Evolutionary conservation across 2,113 vertebrate species (phyloP).

Genomic region (Choloepus hoffmanni): DNA sequence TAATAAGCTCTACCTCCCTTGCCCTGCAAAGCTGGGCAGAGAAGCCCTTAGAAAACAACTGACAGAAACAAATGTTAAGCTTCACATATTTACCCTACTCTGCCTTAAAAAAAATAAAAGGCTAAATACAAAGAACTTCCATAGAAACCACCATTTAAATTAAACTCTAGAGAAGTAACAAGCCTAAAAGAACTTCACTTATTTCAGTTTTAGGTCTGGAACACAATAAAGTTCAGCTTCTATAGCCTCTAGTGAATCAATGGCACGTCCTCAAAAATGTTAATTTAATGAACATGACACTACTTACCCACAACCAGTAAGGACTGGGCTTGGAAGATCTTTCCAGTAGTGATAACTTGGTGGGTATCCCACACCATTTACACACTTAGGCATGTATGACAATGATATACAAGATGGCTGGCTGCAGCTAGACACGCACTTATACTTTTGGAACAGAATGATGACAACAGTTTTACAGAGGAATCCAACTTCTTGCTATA

Average conservation of each 20-base stretch:
- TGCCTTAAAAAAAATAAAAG: constrained; percentile 47
- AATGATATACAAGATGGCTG: neutral
- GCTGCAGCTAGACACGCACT: neutral
- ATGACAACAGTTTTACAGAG: neutral
- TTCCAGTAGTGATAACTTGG: neutral
- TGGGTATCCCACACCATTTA: neutral
- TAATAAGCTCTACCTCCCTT: neutral
- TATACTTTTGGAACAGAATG: neutral
- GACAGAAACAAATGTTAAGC: constrained; percentile 48
- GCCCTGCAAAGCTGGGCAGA: constrained; percentile 43
- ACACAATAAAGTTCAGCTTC: constrained; percentile 29
- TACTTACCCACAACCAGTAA: neutral
- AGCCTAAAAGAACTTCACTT: constrained; percentile 16
- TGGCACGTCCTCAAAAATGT: neutral
- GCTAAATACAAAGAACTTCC: constrained; percentile 45
- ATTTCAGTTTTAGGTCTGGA: constrained; percentile 36
- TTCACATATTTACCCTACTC: constrained; percentile 42
- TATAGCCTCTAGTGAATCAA: neutral
- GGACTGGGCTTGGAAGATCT: neutral
- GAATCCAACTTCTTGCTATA: neutral
- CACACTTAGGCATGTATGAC: neutral
- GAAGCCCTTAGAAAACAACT: neutral
- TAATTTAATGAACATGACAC: constrained; percentile 1
- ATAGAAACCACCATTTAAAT: constrained; percentile 41
- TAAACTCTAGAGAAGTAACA: constrained; percentile 38